Evolutionary conservation across 2,113 vertebrate genomes (phyloP), one percentile per base, ranked within the genome.

Genomic region (Paraplagusia blochii): DNA sequence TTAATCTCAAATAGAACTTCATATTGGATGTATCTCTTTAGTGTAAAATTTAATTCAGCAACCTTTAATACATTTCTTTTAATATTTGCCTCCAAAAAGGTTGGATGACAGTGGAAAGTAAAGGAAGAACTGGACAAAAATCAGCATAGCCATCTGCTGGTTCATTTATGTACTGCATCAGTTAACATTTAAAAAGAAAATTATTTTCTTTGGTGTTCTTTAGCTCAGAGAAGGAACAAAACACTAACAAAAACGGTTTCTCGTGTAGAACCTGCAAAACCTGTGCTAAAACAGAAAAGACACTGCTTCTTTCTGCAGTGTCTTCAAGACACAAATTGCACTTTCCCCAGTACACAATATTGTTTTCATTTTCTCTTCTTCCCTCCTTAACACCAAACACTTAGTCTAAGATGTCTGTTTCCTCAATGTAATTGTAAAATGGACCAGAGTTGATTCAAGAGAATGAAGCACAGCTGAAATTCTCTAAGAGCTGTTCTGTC

Each of bases 91-190:
- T 17, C 47, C 19, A 49, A 4, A 58, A 19, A 36, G 16, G 12
- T 62, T 14, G 42, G 16, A n/a, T 8, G 7, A 61, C 18, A 40
- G 29, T 22, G 12, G 29, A 43, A 52, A 29, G 6, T 22, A 50
- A 9, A 46, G n/a, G 39, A 1, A 18, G 12, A 19, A 34, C 29
- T n/a, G 64, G 69, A 70, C n/a, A 15, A 61, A 54, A 62, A 63
- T n/a, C 58, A 73, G 62, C 38, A 81, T 81, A 83, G 83, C 85
- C 87, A 84, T 75, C 89, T 89, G 70, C 66, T 86, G 89, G 85
- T 22, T 35, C 72, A 68, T 44, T 55, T 14, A 45, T 55, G 22
- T 76, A 63, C 40, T 36, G 39, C 55, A 61, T 44, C 14, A n/a
- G 5, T 14, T 51, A 6, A 38, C 39, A 7, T 1, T 10, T 11